Conservation (phyloP, 2,797 vertebrate species). For the Okamejei kenojei region DNA sequence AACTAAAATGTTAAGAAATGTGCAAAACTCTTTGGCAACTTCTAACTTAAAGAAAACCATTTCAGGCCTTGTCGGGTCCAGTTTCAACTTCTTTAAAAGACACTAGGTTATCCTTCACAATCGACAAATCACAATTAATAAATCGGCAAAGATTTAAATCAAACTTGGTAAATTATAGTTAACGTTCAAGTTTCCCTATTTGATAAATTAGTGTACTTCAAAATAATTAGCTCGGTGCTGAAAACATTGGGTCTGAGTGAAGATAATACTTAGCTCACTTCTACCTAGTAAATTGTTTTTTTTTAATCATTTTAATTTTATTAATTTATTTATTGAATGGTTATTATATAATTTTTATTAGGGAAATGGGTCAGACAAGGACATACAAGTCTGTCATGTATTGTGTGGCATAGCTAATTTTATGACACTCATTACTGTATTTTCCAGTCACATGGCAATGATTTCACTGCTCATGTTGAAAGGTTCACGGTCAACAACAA, state of each 20-base stretch:
- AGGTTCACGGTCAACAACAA: neutral
- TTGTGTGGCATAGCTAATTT: neutral
- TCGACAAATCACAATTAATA: neutral
- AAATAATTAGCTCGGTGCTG: neutral
- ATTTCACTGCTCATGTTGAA: neutral
- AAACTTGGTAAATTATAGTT: neutral
- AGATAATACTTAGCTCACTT: neutral
- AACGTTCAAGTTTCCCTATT: neutral
- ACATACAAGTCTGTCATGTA: neutral
- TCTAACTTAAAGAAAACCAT: too few species aligned
- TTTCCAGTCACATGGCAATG: neutral
- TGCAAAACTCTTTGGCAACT: neutral
- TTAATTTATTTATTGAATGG: neutral
- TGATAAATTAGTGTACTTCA: neutral
- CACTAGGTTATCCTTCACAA: neutral
- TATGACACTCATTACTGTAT: neutral
- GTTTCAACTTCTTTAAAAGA: neutral
- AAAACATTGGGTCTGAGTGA: neutral
- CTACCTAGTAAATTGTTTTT: neutral
- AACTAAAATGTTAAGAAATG: neutral
- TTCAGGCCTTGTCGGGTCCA: too few species aligned
- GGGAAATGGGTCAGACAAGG: neutral
- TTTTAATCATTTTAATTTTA: neutral
- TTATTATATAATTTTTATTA: neutral
- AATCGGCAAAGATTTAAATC: neutral